These are phyloP conservation scores for Periophthalmodon schlosseri DNA, from an alignment of 2,113 vertebrate species.

Conservation along the genomic window DNA sequence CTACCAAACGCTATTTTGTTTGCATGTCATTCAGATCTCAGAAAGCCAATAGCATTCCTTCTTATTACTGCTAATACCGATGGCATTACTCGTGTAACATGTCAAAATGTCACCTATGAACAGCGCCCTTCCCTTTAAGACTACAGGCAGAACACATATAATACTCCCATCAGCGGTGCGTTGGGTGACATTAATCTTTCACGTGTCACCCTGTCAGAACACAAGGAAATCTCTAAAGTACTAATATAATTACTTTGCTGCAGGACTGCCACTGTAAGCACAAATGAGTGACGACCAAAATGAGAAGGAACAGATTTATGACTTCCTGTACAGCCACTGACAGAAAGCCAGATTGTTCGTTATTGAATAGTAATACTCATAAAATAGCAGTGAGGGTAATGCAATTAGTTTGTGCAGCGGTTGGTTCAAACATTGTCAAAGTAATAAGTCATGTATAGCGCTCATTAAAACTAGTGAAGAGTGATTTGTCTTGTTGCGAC, in stretches of 20 bases:
- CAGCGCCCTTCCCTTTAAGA: not conserved
- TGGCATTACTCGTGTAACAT: not conserved
- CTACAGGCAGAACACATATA: constrained; percentile 17
- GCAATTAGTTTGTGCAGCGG: constrained; percentile 25
- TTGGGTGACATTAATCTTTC: constrained; percentile 45
- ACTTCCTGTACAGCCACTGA: constrained; percentile 24
- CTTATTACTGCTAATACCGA: constrained; percentile 8
- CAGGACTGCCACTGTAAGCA: constrained; percentile 43
- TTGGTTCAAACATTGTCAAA: constrained; percentile 12
- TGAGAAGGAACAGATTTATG: constrained; percentile 27
- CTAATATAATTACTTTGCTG: constrained; percentile 51
- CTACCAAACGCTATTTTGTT: not conserved
- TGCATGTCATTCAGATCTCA: not conserved
- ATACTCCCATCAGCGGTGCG: constrained; percentile 30
- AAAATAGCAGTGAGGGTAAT: constrained; percentile 32
- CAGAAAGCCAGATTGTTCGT: constrained; percentile 17
- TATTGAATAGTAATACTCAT: constrained; percentile 12
- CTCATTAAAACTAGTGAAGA: constrained; percentile 18
- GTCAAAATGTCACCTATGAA: constrained; percentile 16
- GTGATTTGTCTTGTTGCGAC: not conserved
- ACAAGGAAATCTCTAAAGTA: constrained; percentile 44
- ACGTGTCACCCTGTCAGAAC: constrained; percentile 40
- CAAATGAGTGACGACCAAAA: constrained; percentile 29
- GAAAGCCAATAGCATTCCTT: not conserved
- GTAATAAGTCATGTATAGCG: constrained; percentile 23